These are phyloP conservation scores for Chironex yamaguchii DNA, from an alignment of 30 jellyfish, hydroid and myxozoan genomes.

Conservation along the genomic window DNA sequence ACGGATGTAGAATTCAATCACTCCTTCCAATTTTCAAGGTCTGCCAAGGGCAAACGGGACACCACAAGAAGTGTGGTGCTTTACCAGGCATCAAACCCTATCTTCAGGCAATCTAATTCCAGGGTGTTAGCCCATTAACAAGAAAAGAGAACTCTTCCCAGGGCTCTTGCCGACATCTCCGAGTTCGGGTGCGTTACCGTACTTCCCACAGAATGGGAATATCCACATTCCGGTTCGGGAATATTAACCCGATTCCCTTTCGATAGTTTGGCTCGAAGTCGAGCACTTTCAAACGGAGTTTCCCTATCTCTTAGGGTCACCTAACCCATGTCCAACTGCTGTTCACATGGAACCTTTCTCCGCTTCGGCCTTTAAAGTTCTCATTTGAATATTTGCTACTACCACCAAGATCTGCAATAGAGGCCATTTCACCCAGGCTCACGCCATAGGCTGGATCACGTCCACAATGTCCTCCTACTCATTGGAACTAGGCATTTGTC, in stretches of 20 bases:
- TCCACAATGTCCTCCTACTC: constrained; percentile 83
- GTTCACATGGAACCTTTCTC: constrained; percentile 90
- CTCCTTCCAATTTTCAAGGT: too few relatives aligned
- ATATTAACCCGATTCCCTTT: constrained; percentile 84
- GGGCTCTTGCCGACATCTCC: constrained; percentile 30
- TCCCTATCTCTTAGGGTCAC: constrained; percentile 75
- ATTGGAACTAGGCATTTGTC: constrained; percentile 13
- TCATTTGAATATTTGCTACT: constrained; percentile 75
- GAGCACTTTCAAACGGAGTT: constrained; percentile 70
- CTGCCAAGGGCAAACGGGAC: constrained; percentile 43
- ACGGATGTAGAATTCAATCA: constrained; percentile 35
- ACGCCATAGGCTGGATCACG: constrained; percentile 76
- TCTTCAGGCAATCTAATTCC: constrained; percentile 82
- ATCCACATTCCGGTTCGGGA: constrained; percentile 91
- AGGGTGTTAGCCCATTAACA: constrained; percentile 75
- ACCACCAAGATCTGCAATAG: constrained; percentile 86
- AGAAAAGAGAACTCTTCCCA: constrained; percentile 72
- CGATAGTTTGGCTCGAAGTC: constrained; percentile 60
- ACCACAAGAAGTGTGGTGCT: constrained; percentile 68
- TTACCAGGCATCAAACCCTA: constrained; percentile 50
- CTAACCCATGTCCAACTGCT: constrained; percentile 83
- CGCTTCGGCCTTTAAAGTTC: constrained; percentile 81
- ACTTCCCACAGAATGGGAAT: constrained; percentile 49
- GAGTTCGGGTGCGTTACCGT: constrained; percentile 71
- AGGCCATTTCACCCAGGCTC: constrained; percentile 82